phyloP scores from a whole-genome alignment of 2,888 invertebrate genomes.

The Elegia similella region DNA sequence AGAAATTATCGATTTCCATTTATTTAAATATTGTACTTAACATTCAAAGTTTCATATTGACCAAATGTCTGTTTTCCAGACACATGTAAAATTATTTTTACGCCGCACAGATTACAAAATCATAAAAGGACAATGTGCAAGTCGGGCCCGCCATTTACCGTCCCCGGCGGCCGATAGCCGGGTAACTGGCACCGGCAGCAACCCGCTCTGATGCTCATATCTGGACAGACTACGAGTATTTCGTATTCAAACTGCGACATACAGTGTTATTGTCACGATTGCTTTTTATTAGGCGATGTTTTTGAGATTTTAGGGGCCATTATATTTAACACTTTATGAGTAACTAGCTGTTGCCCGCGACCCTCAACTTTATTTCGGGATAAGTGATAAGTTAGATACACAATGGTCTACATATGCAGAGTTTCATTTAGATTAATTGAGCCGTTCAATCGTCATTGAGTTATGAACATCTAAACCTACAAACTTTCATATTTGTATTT shows the following conservation, averaged over 20 bases:
- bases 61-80: not conserved
- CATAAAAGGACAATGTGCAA: not conserved
- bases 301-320: not conserved
- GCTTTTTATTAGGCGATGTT: not conserved
- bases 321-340: no score
- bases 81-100: not conserved
- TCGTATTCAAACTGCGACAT: slow-evolving; percentile 6
- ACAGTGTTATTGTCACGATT: not conserved
- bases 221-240: not conserved
- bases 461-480: no score
- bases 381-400: no score
- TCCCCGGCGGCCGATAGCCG: slow-evolving; percentile 1
- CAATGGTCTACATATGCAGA: no score
- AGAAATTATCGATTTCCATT: no score
- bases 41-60: not conserved
- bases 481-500: no score
- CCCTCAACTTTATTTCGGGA: no score
- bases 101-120: slow-evolving; percentile 1
- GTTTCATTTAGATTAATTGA: no score
- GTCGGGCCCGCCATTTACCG: not conserved
- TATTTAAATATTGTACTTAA: no score
- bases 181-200: not conserved
- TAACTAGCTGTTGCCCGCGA: no score
- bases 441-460: no score
- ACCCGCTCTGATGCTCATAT: not conserved